These are phyloP conservation scores for Meandrina meandrites DNA, from an alignment of 92 coral and sea anemone genomes.

Conservation along the genomic window DNA sequence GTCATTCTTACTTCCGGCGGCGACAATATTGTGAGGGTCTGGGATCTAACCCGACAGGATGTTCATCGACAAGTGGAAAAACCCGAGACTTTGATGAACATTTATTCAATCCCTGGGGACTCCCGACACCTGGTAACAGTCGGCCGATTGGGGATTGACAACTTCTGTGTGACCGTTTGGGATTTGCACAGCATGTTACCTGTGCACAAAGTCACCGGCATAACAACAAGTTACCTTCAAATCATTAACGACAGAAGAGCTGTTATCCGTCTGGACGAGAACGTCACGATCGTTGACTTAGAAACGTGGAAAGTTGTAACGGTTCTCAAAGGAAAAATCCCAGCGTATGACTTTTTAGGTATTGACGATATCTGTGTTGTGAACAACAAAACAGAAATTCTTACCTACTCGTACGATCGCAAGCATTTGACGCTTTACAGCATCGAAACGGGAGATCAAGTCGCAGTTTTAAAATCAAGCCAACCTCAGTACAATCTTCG, in stretches of 20 bases:
- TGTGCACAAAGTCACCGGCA: slow-evolving; percentile 66
- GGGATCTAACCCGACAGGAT: slow-evolving; percentile 83
- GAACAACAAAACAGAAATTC: slow-evolving; percentile 57
- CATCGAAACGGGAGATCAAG: slow-evolving; percentile 76
- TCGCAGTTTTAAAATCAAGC: slow-evolving; percentile 49
- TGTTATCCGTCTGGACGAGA: slow-evolving; percentile 66
- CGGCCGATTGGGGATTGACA: slow-evolving; percentile 77
- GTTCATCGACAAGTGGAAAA: slow-evolving; percentile 48
- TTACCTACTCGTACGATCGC: slow-evolving; percentile 65
- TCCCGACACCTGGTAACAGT: slow-evolving; percentile 72
- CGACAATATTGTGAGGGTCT: slow-evolving; percentile 70
- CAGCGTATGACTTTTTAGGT: slow-evolving; percentile 62
- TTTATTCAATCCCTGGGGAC: slow-evolving; percentile 68
- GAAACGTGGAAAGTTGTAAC: slow-evolving; percentile 65
- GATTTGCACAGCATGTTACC: slow-evolving; percentile 70
- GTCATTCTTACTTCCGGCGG: slow-evolving; percentile 77
- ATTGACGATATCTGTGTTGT: slow-evolving; percentile 73
- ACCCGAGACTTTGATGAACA: slow-evolving; percentile 63
- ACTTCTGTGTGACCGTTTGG: slow-evolving; percentile 74
- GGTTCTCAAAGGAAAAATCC: slow-evolving; percentile 73
- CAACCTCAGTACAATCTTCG: slow-evolving; percentile 48
- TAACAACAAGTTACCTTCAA: slow-evolving; percentile 64
- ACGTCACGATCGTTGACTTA: slow-evolving; percentile 65
- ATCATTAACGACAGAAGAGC: slow-evolving; percentile 63
- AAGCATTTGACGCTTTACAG: slow-evolving; percentile 58